Evolutionary conservation across 2,888 invertebrate genomes (phyloP), one percentile per base, ranked within the genome.

Genomic region (Strigamia transsilvanica): DNA sequence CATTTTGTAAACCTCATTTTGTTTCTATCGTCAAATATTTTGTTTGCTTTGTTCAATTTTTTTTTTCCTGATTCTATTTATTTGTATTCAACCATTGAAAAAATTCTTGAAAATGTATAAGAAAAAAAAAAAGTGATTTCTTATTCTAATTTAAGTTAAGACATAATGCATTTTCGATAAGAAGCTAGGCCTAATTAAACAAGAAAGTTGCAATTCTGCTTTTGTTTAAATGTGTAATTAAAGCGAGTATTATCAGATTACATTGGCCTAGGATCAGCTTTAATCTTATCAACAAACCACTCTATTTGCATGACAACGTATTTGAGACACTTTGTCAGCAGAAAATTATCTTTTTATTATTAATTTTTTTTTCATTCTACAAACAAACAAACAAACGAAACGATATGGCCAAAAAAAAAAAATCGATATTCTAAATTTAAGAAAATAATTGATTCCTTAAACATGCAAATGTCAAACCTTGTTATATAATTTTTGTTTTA

Each of bases 281-380:
- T 51, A 51, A 51, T 51, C 51, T 51, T 51, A 51, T 51, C 51
- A 51, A 51, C n/a, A 51, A 51, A 51, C 51, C 6, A n/a, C 18
- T 51, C n/a, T 2, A 51, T 51, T 51, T n/a, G 18, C 51, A 51
- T n/a, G 51, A 15, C 6, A 15, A n/a, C n/a, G 42, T 42, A 42
- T 34, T 34, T 34, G 15, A 42, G 15, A 42, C 42, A 42, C 10
- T 42, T 42, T 42, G 42, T 42, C 10, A 42, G 13, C 42, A 51
- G n/a, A 51, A 18, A n/a, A 34, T 34, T 7, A 18, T 51, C 18
- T 13, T 51, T 46, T 51, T 51, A 51, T 51, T 51, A 51, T 4
- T 15, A 6, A n/a, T n/a, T n/a, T n/a, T 7, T 34, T 34, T 34
- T 34, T 34, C 34, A 34, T 34, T 34, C 7, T 34, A 34, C 34